A percentile compares a stretch with the other conserved stretches of the same genome.
Conservation (phyloP, 2,113 vertebrate genomes). For the Atherinomorus stipes region DNA sequence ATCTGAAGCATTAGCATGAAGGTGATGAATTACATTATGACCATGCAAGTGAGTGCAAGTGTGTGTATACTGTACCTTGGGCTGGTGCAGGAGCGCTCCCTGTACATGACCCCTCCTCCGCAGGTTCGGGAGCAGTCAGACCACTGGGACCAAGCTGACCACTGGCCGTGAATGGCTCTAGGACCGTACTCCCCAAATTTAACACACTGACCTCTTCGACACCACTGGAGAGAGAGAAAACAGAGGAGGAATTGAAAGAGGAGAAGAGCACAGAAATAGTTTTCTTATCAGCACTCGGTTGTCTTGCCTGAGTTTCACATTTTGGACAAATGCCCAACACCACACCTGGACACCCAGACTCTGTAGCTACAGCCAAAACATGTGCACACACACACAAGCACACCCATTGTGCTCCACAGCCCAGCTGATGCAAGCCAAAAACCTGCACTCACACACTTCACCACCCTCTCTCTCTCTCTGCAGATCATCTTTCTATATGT, state of each 20-base stretch:
- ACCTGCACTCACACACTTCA: slow-evolving; percentile 55
- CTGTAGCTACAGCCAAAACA: slow-evolving; percentile 36
- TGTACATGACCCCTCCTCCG: slow-evolving; percentile 90
- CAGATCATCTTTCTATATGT: slow-evolving; percentile 46
- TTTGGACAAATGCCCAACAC: slow-evolving; percentile 62
- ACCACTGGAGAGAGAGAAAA: slow-evolving; percentile 87
- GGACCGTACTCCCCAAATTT: slow-evolving; percentile 92
- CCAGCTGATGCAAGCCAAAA: slow-evolving; percentile 39
- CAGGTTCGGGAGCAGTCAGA: slow-evolving; percentile 95
- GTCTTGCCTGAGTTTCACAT: slow-evolving; percentile 39
- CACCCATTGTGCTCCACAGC: slow-evolving; percentile 28
- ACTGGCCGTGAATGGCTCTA: slow-evolving; percentile 90
- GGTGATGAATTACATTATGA: slow-evolving; percentile 39
- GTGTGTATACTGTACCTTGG: slow-evolving; percentile 91
- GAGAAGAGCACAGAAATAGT: slow-evolving; percentile 34
- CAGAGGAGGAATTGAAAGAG: slow-evolving; percentile 11
- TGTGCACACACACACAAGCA: slow-evolving; percentile 27
- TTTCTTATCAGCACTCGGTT: slow-evolving; percentile 53
- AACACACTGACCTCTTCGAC: slow-evolving; percentile 95
- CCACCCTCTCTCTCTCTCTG: slow-evolving; percentile 48
- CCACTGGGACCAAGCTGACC: slow-evolving; percentile 94
- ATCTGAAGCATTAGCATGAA: slow-evolving; percentile 25
- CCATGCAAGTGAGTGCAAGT: slow-evolving; percentile 2
- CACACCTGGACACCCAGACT: slow-evolving; percentile 71
- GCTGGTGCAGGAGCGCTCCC: slow-evolving; percentile 92